These are phyloP conservation scores for Eunapius fragilis DNA, from an alignment of 37 sponge, comb jelly and placozoan species.

Conservation along the genomic window DNA sequence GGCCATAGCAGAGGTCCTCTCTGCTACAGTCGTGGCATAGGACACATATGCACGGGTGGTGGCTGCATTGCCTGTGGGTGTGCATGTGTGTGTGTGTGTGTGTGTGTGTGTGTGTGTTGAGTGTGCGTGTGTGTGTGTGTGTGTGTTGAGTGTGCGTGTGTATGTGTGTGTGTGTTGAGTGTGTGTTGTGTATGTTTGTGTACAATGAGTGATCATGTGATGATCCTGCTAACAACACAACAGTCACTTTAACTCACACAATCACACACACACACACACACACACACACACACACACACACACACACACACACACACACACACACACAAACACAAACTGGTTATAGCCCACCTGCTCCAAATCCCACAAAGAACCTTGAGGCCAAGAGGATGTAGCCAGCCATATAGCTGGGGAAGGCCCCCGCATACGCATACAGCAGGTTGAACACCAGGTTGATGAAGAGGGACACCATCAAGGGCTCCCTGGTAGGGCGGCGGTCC, in stretches of 20 bases:
- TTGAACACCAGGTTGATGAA: constrained; percentile 56
- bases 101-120: not conserved
- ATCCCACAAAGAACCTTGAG: constrained; percentile 56
- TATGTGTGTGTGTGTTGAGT: not conserved
- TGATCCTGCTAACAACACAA: no score
- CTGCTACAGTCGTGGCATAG: constrained; percentile 72
- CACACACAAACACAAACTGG: constrained; percentile 13
- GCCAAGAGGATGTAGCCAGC: constrained; percentile 48
- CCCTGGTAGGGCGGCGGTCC: constrained; percentile 63
- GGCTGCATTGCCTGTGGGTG: constrained; percentile 62
- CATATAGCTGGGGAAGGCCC: constrained; percentile 48
- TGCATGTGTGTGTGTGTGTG: not conserved
- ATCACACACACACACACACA: not conserved
- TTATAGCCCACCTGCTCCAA: constrained; percentile 70
- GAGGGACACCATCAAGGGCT: constrained; percentile 67
- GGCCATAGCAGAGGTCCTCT: constrained; percentile 89
- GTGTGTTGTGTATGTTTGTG: no score
- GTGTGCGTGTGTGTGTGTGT: constrained; percentile 26
- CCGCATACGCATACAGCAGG: constrained; percentile 71
- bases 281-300: not conserved
- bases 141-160: constrained; percentile 3
- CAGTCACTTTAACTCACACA: not conserved
- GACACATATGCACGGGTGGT: constrained; percentile 80
- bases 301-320: constrained; percentile 22
- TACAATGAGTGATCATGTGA: no score